Percentiles rank a stretch among this genome's conserved stretches.
phyloP scores from a whole-genome alignment of 2,113 vertebrate genomes.

The Trachemys scripta region DNA sequence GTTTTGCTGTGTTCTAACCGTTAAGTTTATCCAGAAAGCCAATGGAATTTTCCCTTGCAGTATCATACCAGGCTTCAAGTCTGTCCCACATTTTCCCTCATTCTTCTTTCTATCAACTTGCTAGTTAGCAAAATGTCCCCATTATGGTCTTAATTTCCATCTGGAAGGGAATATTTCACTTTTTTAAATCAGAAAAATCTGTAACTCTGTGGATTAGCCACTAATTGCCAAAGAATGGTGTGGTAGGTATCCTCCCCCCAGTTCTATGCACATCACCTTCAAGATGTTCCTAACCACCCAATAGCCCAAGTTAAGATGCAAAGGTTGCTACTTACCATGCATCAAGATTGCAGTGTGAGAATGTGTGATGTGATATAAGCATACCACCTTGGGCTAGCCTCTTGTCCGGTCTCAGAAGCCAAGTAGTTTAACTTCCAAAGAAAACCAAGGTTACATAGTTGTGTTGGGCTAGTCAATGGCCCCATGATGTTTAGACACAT shows the following conservation, averaged over 20 bases:
- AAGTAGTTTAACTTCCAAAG: neutral
- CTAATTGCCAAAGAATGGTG: neutral
- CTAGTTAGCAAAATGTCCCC: neutral
- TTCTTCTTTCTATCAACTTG: neutral
- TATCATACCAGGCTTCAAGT: neutral
- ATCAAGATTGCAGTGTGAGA: neutral
- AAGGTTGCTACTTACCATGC: neutral
- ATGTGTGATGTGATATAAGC: neutral
- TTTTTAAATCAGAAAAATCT: neutral
- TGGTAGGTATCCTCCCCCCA: neutral
- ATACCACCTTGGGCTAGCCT: neutral
- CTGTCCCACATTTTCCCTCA: neutral
- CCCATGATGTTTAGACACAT: neutral
- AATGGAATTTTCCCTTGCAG: neutral
- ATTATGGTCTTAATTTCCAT: neutral
- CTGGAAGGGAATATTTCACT: neutral
- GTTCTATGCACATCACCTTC: neutral
- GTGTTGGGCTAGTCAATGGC: neutral
- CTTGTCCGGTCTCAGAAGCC: neutral
- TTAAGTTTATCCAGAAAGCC: neutral
- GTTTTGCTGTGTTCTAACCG: neutral
- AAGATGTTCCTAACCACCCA: neutral
- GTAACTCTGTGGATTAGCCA: neutral
- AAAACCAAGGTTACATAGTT: neutral
- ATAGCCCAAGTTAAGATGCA: neutral